phyloP scores from a whole-genome alignment of 2,888 invertebrate genomes.

The Acrocyrtus sp. region DNA sequence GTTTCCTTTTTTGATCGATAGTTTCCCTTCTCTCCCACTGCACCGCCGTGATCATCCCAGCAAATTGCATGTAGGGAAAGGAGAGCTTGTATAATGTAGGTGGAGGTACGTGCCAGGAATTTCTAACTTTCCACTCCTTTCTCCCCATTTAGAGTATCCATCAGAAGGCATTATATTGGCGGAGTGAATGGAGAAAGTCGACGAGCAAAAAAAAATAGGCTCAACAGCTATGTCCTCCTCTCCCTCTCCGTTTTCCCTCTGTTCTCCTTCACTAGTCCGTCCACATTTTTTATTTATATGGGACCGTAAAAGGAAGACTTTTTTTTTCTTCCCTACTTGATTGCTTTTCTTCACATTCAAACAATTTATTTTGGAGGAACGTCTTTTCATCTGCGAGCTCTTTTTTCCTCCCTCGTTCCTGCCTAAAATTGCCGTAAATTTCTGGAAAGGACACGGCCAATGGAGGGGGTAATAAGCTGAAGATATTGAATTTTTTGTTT shows the following conservation, averaged over 20 bases:
- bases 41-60: neutral
- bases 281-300: neutral
- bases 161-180: neutral
- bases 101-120: slow-evolving; percentile 44
- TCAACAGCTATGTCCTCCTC: slow-evolving; percentile 9
- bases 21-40: slow-evolving; percentile 32
- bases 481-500: neutral
- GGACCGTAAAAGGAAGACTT: neutral
- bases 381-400: neutral
- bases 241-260: neutral
- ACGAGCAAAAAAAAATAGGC: neutral
- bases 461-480: too few species aligned
- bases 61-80: slow-evolving; percentile 15
- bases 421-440: too few species aligned
- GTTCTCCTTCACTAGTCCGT: neutral
- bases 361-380: neutral
- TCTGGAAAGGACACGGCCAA: too few species aligned
- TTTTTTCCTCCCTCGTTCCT: neutral
- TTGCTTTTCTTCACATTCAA: neutral
- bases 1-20: slow-evolving; percentile 50
- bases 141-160: neutral
- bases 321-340: neutral
- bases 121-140: slow-evolving; percentile 8
- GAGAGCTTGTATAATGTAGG: slow-evolving; percentile 39
- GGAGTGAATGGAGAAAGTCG: neutral